Conservation (phyloP, 1,140 invertebrate genomes). For the Helicoverpa armigera region DNA sequence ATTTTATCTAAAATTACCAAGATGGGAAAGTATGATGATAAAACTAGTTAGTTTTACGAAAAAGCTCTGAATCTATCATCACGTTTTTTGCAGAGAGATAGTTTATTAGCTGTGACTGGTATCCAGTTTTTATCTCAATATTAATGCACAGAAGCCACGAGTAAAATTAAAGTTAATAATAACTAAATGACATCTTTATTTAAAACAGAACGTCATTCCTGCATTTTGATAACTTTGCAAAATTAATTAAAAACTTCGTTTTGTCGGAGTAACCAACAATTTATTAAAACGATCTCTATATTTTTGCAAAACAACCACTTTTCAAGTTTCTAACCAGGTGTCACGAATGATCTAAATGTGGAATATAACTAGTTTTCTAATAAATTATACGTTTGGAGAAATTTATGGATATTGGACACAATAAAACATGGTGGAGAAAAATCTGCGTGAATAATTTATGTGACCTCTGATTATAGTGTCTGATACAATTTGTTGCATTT, state of each 20-base stretch:
- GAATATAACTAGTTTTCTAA: not conserved
- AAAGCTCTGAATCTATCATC: no score
- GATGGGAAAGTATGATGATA: no score
- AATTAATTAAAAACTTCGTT: conserved; percentile 28
- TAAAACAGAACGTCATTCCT: not conserved
- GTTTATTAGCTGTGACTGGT: no score
- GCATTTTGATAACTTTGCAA: not conserved
- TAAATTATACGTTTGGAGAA: conserved; percentile 28
- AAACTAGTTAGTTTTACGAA: no score
- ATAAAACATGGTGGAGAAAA: conserved; percentile 8
- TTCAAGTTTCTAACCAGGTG: not conserved
- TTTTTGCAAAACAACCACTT: not conserved
- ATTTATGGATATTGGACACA: conserved; percentile 22
- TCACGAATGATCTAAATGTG: not conserved
- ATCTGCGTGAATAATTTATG: conserved; percentile 20
- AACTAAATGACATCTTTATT: conserved; percentile 5
- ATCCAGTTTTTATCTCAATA: no score
- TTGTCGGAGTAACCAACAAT: not conserved
- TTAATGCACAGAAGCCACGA: no score
- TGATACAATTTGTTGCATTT: not conserved
- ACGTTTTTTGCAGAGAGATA: no score
- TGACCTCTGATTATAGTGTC: not conserved
- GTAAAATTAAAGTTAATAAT: no score
- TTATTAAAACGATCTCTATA: conserved; percentile 18
- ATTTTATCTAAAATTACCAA: no score